These are phyloP conservation scores for Brachirus orientalis DNA, from an alignment of 2,113 vertebrate genomes.

Conservation along the genomic window DNA sequence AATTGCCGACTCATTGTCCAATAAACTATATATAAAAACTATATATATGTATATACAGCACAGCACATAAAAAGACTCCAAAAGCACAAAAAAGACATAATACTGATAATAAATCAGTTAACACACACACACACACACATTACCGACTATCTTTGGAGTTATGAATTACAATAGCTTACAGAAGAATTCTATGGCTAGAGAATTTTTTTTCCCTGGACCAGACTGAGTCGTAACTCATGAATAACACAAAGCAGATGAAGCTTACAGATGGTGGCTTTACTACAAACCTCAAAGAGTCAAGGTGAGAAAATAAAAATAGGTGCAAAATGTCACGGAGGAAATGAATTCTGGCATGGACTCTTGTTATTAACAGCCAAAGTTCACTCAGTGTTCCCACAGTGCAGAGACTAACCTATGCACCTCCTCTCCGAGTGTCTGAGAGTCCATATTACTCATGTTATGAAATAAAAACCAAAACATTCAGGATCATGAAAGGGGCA, in stretches of 20 bases:
- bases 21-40: too few species aligned
- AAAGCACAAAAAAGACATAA: neutral
- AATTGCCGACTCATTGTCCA: too few species aligned
- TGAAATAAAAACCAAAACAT: too few species aligned
- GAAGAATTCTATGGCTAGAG: too few species aligned
- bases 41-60: too few species aligned
- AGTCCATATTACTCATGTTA: too few species aligned
- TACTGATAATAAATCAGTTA: too few species aligned
- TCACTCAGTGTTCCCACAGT: slow-evolving; percentile 52
- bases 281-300: neutral
- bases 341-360: slow-evolving; percentile 59
- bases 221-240: too few species aligned
- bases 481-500: too few species aligned
- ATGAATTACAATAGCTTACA: too few species aligned
- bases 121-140: neutral
- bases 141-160: too few species aligned
- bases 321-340: slow-evolving; percentile 60
- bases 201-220: too few species aligned
- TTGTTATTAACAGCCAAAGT: slow-evolving; percentile 72
- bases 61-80: neutral
- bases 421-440: slow-evolving; percentile 4
- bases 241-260: neutral
- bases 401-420: slow-evolving; percentile 55
- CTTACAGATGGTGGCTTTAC: neutral
- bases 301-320: slow-evolving; percentile 4